phyloP scores from a whole-genome alignment of 2,797 vertebrate species.

The Chiroxiphia lanceolata region DNA sequence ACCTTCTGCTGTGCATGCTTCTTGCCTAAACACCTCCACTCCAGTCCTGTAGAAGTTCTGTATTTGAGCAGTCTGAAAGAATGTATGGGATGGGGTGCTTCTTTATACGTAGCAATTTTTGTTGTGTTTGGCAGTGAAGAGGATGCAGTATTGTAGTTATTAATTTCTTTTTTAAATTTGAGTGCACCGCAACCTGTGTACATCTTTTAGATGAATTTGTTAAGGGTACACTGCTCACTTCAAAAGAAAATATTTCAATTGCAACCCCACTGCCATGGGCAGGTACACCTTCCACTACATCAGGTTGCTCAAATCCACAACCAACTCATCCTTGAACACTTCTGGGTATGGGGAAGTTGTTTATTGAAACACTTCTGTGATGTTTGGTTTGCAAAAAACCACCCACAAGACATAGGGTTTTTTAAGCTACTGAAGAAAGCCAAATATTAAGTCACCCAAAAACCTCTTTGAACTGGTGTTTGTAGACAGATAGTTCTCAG shows the following conservation, averaged over 20 bases:
- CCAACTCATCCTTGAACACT: not conserved
- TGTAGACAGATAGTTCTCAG: not conserved
- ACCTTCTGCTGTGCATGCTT: slow-evolving; percentile 79
- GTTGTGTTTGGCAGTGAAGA: slow-evolving; percentile 68
- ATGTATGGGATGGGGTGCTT: slow-evolving; percentile 53
- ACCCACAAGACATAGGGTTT: not conserved
- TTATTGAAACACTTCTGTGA: not conserved
- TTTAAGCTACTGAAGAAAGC: not conserved
- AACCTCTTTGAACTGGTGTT: not conserved
- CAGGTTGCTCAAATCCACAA: not conserved
- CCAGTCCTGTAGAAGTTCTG: slow-evolving; percentile 38
- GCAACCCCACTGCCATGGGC: not conserved
- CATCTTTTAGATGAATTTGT: slow-evolving; percentile 49
- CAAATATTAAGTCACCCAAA: not conserved
- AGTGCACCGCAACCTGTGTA: slow-evolving; percentile 35
- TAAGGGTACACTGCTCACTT: slow-evolving; percentile 53
- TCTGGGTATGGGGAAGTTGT: not conserved
- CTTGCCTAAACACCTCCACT: slow-evolving; percentile 67
- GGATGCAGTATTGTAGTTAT: slow-evolving; percentile 72
- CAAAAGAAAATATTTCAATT: slow-evolving; percentile 8
- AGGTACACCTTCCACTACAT: not conserved
- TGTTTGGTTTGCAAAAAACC: not conserved
- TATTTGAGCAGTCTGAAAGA: slow-evolving; percentile 41
- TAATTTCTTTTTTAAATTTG: slow-evolving; percentile 26
- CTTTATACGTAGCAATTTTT: slow-evolving; percentile 79